Base-by-base conservation (phyloP, 2,888 invertebrate genomes). In the Pycnomerus fuliginosus region DNA sequence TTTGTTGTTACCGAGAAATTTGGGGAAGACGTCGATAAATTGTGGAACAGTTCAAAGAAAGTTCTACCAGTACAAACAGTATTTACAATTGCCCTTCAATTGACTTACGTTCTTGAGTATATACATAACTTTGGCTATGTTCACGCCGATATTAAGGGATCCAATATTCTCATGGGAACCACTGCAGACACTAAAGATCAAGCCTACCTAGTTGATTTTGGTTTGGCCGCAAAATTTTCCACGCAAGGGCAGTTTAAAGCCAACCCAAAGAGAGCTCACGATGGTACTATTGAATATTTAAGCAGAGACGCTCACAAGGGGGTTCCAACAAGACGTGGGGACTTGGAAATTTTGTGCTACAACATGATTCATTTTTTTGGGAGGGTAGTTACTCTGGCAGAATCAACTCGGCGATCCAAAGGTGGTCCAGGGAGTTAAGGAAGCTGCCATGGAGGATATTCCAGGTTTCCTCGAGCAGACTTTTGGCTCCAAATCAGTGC, bases 211-310 rank as follows among this genome's bases (percentile, higher is more conserved):
- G n/a, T n/a, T n/a, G 98, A 99, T 75, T 99, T 87, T 73, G 98
- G 98, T 0, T 75, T 98, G 20, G 95, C 93, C 0, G 81, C 83
- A 10, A 82, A 83, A 53, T 87, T 82, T 55, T 80, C 79, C 2
- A 84, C 83, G 0, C 64, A 56, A 2, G 87, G 87, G 60, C 85
- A 85, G 42, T 93, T 88, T 67, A 90, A 90, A 67, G 84, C 87
- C 0, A 91, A 96, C 72, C 89, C 90, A 0, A 89, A 90, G 59
- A 87, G 85, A 68, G 94, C 93, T 48, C 97, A 99, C 67, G 90
- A 99, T 70, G 99, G 99, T 1, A 99, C 99, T 0, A 87, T 96
- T 47, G 95, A 98, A 66, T 99, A 94, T 68, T 91, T 95, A 0
- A 96, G 96, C 55, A 76, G 92, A 47, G 99, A 99, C 77, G 95